Percentiles rank a stretch among this genome's conserved stretches.
Conservation (phyloP, 2,797 vertebrate genomes). For the Micromesistius poutassou region DNA sequence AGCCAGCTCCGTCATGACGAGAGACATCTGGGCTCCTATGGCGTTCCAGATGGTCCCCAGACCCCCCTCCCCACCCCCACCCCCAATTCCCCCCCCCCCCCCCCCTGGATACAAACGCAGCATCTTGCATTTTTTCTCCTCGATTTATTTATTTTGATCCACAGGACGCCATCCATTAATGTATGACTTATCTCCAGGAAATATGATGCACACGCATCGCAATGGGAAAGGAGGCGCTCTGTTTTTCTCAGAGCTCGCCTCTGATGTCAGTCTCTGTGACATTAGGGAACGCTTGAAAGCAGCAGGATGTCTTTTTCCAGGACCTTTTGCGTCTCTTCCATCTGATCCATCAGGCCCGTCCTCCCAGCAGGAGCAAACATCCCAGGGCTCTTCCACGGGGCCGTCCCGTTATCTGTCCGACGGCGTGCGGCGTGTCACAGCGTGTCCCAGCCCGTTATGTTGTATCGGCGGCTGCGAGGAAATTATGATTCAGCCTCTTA, state of each 20-base stretch:
- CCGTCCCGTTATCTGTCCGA: neutral
- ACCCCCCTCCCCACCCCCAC: neutral
- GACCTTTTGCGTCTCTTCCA: neutral
- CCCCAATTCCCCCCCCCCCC: neutral
- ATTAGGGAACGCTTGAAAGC: constrained; percentile 40
- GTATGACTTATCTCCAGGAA: constrained; percentile 24
- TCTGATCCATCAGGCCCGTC: neutral
- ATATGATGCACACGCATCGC: constrained; percentile 19
- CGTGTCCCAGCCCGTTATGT: too few relatives aligned
- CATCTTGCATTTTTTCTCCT: neutral
- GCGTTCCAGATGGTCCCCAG: neutral
- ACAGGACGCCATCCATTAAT: constrained; percentile 25
- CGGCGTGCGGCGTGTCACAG: neutral
- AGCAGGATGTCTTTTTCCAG: constrained; percentile 9
- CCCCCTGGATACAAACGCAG: neutral
- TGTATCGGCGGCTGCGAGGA: neutral
- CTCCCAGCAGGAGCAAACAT: neutral
- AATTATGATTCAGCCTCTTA: neutral
- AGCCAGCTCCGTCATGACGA: neutral
- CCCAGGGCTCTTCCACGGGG: neutral
- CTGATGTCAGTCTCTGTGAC: constrained; percentile 41
- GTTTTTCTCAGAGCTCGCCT: constrained; percentile 29
- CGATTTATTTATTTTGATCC: constrained; percentile 20
- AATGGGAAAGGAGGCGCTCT: constrained; percentile 33
- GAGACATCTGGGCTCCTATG: neutral